Evolutionary conservation across 2,797 vertebrate species (phyloP).

Genomic region (Dicrostonyx torquatus): DNA sequence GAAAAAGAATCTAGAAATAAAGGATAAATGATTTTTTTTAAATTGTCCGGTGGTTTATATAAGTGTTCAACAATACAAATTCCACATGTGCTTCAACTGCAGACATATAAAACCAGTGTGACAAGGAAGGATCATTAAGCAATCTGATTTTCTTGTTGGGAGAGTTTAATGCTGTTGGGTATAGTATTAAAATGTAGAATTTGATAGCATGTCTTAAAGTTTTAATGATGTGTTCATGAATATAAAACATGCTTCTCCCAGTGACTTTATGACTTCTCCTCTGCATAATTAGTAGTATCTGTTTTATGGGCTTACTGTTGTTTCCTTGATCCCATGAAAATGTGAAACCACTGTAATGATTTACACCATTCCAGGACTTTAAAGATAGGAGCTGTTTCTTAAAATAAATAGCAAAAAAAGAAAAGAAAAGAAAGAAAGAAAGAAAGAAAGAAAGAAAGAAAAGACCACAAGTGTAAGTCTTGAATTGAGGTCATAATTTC

Average conservation of each 20-base stretch:
- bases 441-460: slow-evolving; percentile 57
- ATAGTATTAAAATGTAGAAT: slow-evolving; percentile 90
- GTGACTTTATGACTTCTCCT: slow-evolving; percentile 90
- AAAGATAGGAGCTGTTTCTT: slow-evolving; percentile 82
- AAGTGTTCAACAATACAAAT: slow-evolving; percentile 80
- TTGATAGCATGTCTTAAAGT: slow-evolving; percentile 90
- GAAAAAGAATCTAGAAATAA: slow-evolving; percentile 30
- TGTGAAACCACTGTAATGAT: slow-evolving; percentile 89
- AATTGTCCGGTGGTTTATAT: slow-evolving; percentile 77
- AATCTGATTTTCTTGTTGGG: slow-evolving; percentile 90
- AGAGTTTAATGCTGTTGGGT: slow-evolving; percentile 87
- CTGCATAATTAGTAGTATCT: slow-evolving; percentile 92
- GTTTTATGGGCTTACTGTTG: slow-evolving; percentile 91
- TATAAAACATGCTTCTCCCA: slow-evolving; percentile 90
- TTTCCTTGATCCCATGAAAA: slow-evolving; percentile 90
- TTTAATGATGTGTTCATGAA: slow-evolving; percentile 92
- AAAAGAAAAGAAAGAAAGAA: slow-evolving; percentile 57
- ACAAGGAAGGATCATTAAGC: slow-evolving; percentile 88
- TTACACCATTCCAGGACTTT: slow-evolving; percentile 86
- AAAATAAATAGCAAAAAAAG: slow-evolving; percentile 71
- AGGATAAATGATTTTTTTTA: slow-evolving; percentile 74
- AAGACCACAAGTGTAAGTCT: slow-evolving; percentile 41
- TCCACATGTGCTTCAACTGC: slow-evolving; percentile 83
- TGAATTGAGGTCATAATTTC: slow-evolving; percentile 61
- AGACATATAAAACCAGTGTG: slow-evolving; percentile 89